phyloP scores from a whole-genome alignment of 2,797 vertebrate genomes.

The Cynodonichthys magdalenae region DNA sequence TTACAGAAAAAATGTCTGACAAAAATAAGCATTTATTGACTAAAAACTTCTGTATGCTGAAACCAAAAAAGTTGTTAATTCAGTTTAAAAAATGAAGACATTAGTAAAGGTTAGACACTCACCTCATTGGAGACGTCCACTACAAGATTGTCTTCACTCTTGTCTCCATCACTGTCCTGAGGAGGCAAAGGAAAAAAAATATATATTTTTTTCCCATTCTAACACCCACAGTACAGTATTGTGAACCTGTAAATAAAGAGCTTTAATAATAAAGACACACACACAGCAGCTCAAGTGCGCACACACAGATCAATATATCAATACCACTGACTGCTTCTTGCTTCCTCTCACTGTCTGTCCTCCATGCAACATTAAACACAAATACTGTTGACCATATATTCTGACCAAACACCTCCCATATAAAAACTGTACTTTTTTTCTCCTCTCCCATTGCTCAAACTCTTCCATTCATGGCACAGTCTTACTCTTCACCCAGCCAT shows the following conservation, averaged over 20 bases:
- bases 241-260: conserved; percentile 23
- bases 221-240: not conserved
- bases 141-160: conserved; percentile 88
- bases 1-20: not conserved
- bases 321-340: conserved; percentile 45
- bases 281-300: conserved; percentile 17
- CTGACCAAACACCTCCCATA: conserved; percentile 24
- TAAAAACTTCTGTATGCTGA: not conserved
- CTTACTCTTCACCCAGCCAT: conserved; percentile 40
- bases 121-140: conserved; percentile 90
- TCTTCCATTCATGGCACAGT: conserved; percentile 36
- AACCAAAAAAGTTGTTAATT: not conserved
- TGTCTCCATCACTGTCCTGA: conserved; percentile 90
- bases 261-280: conserved; percentile 43
- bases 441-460: conserved; percentile 12
- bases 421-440: conserved; percentile 22
- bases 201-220: not conserved
- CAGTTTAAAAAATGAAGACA: not conserved
- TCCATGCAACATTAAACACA: conserved; percentile 57
- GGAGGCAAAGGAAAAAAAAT: conserved; percentile 7
- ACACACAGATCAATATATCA: conserved; percentile 59
- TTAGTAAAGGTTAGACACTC: conserved; percentile 28
- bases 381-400: conserved; percentile 29
- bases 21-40: not conserved
- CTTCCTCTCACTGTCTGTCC: conserved; percentile 38